Base-by-base conservation (phyloP, 2,113 vertebrate species). In the Sciurus niger region DNA sequence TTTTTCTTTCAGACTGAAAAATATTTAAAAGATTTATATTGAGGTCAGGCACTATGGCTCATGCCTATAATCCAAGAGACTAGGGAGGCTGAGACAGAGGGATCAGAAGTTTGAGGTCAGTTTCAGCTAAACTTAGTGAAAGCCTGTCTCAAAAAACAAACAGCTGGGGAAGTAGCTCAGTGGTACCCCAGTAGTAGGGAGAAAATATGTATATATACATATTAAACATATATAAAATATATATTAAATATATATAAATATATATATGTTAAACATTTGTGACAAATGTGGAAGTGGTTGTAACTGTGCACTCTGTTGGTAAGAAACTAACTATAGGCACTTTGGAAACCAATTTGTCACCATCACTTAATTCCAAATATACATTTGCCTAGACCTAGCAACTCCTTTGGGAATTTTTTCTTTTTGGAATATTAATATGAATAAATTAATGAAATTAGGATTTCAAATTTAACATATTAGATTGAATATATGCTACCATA, bases 1-100 rank as follows among this genome's bases (percentile, higher is more conserved):
- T 76, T 94, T 84, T 65, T 48, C 43, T 63, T 92, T 48, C 30
- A 80, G 37, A 55, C 43, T 90, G 20, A 37, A 67, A 72, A 93
- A 55, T 37, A 76, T 20, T 53, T 37, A 46, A 60, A 84, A 78
- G 14, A n/a, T 48, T 46, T 80, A 55, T 58, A 80, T 72, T 28
- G 20, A 58, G 55, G 55, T 18, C 55, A 55, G 55, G 55, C 55
- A 24, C 20, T 22, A 58, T 58, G 55, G 7, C 55, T 58, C 55
- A 58, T 58, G 20, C 20, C 55, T 58, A 20, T 24, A 58, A 58
- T 58, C 55, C 7, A 7, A 58, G 55, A 58, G 55, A 58, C 55
- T 58, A 20, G 22, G 55, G 55, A 58, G 55, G 55, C 55, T 58
- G 55, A 58, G 55, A 58, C 55, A 58, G 55, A 20, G 22, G 55